Evolutionary conservation across 1,140 invertebrate species (phyloP).

Genomic region (Drosophila ercepeae): DNA sequence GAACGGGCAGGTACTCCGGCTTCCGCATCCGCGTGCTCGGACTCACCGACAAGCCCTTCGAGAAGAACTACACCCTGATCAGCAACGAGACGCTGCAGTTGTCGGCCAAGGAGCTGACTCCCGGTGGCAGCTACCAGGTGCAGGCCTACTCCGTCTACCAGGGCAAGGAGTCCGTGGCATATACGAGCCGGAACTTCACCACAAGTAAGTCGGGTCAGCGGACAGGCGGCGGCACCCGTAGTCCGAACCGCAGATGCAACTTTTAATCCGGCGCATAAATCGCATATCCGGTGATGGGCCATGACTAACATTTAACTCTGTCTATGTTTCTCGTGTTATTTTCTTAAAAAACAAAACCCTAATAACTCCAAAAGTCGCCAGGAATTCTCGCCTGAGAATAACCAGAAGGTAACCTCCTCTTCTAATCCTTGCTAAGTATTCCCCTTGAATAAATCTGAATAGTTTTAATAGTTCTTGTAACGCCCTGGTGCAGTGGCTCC

Average conservation of each 20-base stretch:
- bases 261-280: conserved; percentile 30
- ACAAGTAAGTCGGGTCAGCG: conserved; percentile 89
- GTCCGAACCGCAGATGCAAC: conserved; percentile 61
- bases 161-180: conserved; percentile 94
- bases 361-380: background rate
- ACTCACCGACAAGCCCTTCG: conserved; percentile 86
- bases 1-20: conserved; percentile 90
- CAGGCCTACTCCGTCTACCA: conserved; percentile 95
- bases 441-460: too few relatives aligned
- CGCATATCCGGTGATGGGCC: conserved; percentile 24
- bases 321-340: conserved; percentile 11
- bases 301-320: conserved; percentile 28
- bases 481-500: conserved; percentile 35
- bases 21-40: conserved; percentile 91
- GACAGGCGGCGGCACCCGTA: conserved; percentile 37
- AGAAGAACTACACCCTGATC: conserved; percentile 87
- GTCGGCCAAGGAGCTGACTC: conserved; percentile 91
- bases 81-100: conserved; percentile 88
- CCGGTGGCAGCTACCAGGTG: conserved; percentile 93
- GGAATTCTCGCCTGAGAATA: conserved; percentile 2
- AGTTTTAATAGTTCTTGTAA: background rate
- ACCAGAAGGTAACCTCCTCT: conserved; percentile 41
- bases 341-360: background rate
- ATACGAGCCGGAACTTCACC: conserved; percentile 95
- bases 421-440: background rate